Evolutionary conservation across 2,797 vertebrate genomes (phyloP).

Genomic region (Poeciliopsis gracilis): DNA sequence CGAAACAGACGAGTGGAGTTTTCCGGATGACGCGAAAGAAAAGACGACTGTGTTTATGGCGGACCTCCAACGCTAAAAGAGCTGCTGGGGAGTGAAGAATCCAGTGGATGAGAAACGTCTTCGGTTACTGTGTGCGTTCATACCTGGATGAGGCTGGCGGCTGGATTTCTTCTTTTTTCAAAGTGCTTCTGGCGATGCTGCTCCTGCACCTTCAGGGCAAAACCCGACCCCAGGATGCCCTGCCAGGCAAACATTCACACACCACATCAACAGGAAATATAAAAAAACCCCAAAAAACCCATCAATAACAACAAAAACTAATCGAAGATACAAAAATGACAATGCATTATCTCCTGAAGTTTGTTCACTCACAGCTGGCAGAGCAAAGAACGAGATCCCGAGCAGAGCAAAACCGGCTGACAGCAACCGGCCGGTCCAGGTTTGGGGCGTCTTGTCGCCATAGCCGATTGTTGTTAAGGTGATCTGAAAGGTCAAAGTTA

Average conservation of each 20-base stretch:
- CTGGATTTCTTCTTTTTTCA: slow-evolving; percentile 97
- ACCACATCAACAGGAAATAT: not conserved
- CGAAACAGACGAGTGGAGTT: not conserved
- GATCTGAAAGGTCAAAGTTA: slow-evolving; percentile 82
- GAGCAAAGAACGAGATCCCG: slow-evolving; percentile 97
- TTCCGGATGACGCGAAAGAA: not conserved
- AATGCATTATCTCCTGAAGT: not conserved
- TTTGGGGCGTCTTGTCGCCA: slow-evolving; percentile 96
- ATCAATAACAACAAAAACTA: not conserved
- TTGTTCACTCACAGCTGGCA: slow-evolving; percentile 88
- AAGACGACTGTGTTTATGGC: not conserved
- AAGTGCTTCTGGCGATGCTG: slow-evolving; percentile 99
- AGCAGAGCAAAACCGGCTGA: slow-evolving; percentile 95
- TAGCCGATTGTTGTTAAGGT: slow-evolving; percentile 98
- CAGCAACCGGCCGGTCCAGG: slow-evolving; percentile 94
- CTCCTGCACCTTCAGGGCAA: slow-evolving; percentile 97
- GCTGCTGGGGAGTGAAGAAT: slow-evolving; percentile 8
- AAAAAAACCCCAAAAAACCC: not conserved
- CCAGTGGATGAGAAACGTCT: slow-evolving; percentile 10
- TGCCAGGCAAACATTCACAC: slow-evolving; percentile 54
- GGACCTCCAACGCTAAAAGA: slow-evolving; percentile 40
- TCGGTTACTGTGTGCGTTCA: slow-evolving; percentile 24
- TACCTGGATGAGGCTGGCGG: slow-evolving; percentile 98
- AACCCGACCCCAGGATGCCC: slow-evolving; percentile 98
- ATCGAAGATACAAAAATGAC: not conserved